These are phyloP conservation scores for Caradrina kadenii DNA, from an alignment of 2,888 invertebrate species.

Conservation along the genomic window DNA sequence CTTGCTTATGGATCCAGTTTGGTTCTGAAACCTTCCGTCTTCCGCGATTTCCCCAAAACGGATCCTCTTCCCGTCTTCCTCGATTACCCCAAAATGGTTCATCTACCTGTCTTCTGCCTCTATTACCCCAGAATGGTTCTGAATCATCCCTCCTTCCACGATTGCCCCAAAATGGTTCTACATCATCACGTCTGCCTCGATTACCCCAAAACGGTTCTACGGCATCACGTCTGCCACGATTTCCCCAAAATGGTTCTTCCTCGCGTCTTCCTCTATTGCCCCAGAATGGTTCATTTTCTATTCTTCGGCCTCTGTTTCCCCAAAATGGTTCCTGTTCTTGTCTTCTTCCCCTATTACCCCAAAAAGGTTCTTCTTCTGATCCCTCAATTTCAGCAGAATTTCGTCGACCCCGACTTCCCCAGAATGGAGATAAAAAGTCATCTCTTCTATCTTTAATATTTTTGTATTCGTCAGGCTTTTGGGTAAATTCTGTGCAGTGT, in stretches of 20 bases:
- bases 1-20: constrained; percentile 73
- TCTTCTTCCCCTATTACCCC: constrained; percentile 78
- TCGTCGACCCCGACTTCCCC: constrained; percentile 63
- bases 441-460: constrained; percentile 67
- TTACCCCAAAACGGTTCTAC: constrained; percentile 88
- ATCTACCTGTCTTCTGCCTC: constrained; percentile 75
- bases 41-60: constrained; percentile 88
- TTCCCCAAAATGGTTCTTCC: constrained; percentile 80
- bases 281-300: constrained; percentile 74
- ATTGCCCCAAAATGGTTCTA: constrained; percentile 77
- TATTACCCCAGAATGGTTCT: constrained; percentile 77
- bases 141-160: constrained; percentile 71
- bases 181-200: constrained; percentile 78
- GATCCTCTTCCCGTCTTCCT: constrained; percentile 76
- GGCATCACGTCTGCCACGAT: constrained; percentile 78
- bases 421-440: constrained; percentile 70
- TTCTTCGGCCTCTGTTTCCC: constrained; percentile 77
- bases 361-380: constrained; percentile 72
- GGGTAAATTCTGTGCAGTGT: constrained; percentile 51
- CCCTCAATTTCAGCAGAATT: constrained; percentile 55
- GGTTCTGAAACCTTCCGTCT: constrained; percentile 70
- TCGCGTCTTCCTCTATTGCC: constrained; percentile 80
- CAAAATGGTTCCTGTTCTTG: constrained; percentile 76
- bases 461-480: constrained; percentile 47
- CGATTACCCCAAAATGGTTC: constrained; percentile 88